phyloP scores from a whole-genome alignment of 2,797 vertebrate species.

The Pseudocheirus occidentalis region DNA sequence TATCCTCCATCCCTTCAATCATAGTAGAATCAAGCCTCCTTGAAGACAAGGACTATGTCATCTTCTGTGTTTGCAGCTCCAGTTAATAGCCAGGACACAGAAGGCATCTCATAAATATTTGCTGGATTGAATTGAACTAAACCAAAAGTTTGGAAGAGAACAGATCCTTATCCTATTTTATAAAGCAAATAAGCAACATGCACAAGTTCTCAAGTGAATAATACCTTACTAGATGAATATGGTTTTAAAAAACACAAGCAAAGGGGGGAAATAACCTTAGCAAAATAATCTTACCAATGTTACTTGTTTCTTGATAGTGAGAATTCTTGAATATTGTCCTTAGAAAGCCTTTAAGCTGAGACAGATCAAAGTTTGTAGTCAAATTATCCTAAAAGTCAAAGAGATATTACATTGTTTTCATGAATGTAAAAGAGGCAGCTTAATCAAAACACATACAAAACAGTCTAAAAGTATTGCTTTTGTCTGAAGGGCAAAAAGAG shows the following conservation, averaged over 20 bases:
- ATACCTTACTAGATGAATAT: not conserved
- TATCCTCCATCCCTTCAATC: not conserved
- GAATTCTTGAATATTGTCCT: constrained; percentile 49
- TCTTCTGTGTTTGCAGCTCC: not conserved
- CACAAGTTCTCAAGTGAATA: not conserved
- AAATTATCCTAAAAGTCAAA: constrained; percentile 67
- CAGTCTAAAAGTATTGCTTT: not conserved
- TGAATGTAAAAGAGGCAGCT: constrained; percentile 31
- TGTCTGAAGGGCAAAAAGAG: constrained; percentile 1
- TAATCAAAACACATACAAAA: constrained; percentile 20
- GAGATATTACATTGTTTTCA: constrained; percentile 49
- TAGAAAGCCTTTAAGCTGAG: constrained; percentile 18
- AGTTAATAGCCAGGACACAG: not conserved
- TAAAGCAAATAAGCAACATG: not conserved
- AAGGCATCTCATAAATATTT: not conserved
- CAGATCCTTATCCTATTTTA: not conserved
- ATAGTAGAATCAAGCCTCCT: not conserved
- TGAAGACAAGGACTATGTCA: not conserved
- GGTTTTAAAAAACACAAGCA: not conserved
- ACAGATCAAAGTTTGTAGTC: constrained; percentile 44
- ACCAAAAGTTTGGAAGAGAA: not conserved
- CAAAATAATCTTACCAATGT: constrained; percentile 72
- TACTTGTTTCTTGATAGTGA: constrained; percentile 58
- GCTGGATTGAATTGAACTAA: not conserved
- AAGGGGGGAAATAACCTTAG: constrained; percentile 1